These are phyloP conservation scores for Neodiprion fabricii DNA, from an alignment of 1,140 invertebrate genomes.

Conservation along the genomic window DNA sequence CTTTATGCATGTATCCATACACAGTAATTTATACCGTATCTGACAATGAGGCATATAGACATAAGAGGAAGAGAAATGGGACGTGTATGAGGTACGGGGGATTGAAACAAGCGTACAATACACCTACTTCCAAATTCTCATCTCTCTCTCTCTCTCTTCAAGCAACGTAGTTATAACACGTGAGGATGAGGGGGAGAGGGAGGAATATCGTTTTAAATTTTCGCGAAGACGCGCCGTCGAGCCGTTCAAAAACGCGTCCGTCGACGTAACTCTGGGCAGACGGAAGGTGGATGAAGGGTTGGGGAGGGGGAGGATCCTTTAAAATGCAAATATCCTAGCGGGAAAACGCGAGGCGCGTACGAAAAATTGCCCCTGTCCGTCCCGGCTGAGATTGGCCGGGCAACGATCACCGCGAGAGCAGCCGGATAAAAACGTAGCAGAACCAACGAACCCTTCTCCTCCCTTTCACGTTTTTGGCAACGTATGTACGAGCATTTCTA, in stretches of 20 bases:
- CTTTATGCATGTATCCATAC: no score
- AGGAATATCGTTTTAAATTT: background rate
- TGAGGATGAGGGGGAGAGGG: background rate
- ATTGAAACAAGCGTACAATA: no score
- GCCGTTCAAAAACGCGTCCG: no score
- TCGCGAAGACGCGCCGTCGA: background rate
- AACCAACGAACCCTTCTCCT: constrained; percentile 7
- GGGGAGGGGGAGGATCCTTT: constrained; percentile 42
- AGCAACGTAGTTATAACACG: background rate
- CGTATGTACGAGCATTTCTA: constrained; percentile 17
- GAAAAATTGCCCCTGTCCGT: constrained; percentile 44
- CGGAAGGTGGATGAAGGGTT: constrained; percentile 7
- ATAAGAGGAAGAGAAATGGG: no score
- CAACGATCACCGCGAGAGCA: constrained; percentile 12
- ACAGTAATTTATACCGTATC: no score
- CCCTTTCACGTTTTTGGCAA: constrained; percentile 29
- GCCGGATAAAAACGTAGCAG: background rate
- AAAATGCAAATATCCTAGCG: constrained; percentile 51
- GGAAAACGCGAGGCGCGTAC: background rate
- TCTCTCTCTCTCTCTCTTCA: background rate
- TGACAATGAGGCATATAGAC: no score
- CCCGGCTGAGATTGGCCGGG: constrained; percentile 34
- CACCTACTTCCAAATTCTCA: no score
- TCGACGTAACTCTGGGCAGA: background rate
- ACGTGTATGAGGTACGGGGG: no score